Base-by-base conservation (phyloP, 2,888 invertebrate species). In the Rambutsinella grinnellia region DNA sequence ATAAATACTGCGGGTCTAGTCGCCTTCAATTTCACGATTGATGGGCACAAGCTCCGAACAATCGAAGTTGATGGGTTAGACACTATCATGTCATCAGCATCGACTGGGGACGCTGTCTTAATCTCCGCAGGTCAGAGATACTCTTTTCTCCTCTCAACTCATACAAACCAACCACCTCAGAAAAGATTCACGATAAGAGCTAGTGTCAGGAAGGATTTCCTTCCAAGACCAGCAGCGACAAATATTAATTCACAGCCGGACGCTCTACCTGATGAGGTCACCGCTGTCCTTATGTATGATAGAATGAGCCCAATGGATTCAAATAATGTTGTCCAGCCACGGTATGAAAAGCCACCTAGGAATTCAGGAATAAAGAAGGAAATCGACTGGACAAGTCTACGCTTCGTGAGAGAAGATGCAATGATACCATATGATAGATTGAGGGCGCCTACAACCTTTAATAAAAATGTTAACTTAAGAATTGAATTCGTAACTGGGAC, bases 41-140 rank as follows among this genome's bases (percentile, higher is more conserved):
- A 79, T 15, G 72, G 72, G 0, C 81, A 81, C 54, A 19, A 6
- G 6, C 47, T 81, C 3, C 17, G 15, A 10, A 19, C 60, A 1
- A 81, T 81, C 44, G 81, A 81, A 56, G 76, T 66, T 0, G 81
- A 81, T 47, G 78, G 81, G 2, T 49, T 79, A 13, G 76, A 78
- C 28, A 44, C 49, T 13, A 44, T 49, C 0, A n/a, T 19, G 2
- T 15, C 17, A 5, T 51, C 65, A 1, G 54, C 57, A 10, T 13
- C 3, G 1, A 21, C 13, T 2, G 46, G 27, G 0, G 70, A 79
- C 13, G 61, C 28, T 0, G 54, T 60, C 3, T 23, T 23, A 2
- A 57, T 81, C 13, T 51, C 70, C 3, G 24, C 78, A 8, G 81
- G 68, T 36, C 78, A 78, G 56, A 26, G 81, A 15, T 81, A 81